Percentiles rank a stretch among this genome's conserved stretches.
These are phyloP conservation scores for Eira barbara DNA, from an alignment of 2,113 vertebrate species.

Conservation along the genomic window DNA sequence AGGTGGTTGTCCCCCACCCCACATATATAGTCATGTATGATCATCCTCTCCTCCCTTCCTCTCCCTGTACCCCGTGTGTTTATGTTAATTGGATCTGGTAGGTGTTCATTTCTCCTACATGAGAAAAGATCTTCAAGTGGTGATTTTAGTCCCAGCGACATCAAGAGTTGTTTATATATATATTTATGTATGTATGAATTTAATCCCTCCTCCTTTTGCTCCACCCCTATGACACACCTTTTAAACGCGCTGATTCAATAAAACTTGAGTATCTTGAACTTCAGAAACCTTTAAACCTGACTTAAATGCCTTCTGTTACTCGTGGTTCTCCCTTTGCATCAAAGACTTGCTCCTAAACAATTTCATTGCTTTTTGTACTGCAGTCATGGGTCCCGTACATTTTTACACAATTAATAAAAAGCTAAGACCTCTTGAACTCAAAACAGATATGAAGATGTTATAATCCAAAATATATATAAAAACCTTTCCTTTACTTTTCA, in stretches of 20 bases:
- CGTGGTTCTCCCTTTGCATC: not conserved
- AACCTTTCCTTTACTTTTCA: not conserved
- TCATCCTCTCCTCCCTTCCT: not conserved
- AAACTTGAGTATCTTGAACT: slow-evolving; percentile 64
- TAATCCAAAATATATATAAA: not conserved
- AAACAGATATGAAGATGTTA: not conserved
- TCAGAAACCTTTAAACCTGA: slow-evolving; percentile 47
- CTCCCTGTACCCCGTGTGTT: not conserved
- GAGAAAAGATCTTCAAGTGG: not conserved
- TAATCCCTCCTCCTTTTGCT: slow-evolving; percentile 40
- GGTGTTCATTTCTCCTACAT: not conserved
- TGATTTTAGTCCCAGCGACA: not conserved
- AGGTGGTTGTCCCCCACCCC: not conserved
- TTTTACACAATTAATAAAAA: not conserved
- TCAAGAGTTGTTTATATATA: not conserved
- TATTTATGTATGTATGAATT: not conserved
- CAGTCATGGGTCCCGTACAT: not conserved
- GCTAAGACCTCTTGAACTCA: not conserved
- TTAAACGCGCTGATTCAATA: slow-evolving; percentile 50
- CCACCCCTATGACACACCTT: slow-evolving; percentile 65
- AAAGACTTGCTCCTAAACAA: not conserved
- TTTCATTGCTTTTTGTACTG: slow-evolving; percentile 11
- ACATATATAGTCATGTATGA: not conserved
- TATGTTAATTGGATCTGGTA: not conserved
- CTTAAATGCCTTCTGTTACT: slow-evolving; percentile 31